Percentiles rank a stretch among this genome's conserved stretches.
phyloP scores from a whole-genome alignment of 2,888 invertebrate genomes.

The Stenoptilia bipunctidactyla region DNA sequence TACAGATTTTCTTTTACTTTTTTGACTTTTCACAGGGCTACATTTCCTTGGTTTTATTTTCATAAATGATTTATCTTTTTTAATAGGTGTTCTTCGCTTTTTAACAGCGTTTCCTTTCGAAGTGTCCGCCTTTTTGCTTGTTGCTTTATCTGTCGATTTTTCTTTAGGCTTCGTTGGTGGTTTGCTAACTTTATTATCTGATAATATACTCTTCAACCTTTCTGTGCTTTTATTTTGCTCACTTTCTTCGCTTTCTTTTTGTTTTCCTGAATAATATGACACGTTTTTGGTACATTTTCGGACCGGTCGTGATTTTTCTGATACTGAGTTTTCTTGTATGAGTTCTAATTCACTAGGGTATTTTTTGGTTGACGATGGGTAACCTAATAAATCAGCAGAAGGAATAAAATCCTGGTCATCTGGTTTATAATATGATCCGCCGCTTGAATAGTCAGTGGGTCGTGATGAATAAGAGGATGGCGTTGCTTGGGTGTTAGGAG shows the following conservation, averaged over 20 bases:
- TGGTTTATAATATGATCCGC: slow-evolving; percentile 74
- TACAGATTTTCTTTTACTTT: neutral
- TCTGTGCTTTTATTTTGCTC: neutral
- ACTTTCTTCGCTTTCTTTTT: neutral
- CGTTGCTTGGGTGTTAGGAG: slow-evolving; percentile 42
- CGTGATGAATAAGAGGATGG: slow-evolving; percentile 57
- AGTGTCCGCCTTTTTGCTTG: slow-evolving; percentile 1
- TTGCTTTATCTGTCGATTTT: slow-evolving; percentile 17
- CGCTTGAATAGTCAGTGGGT: slow-evolving; percentile 73
- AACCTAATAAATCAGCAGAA: slow-evolving; percentile 32
- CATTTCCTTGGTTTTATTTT: slow-evolving; percentile 22
- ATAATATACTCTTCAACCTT: slow-evolving; percentile 13
- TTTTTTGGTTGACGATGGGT: slow-evolving; percentile 28
- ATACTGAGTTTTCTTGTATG: slow-evolving; percentile 15
- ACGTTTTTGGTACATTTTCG: slow-evolving; percentile 58
- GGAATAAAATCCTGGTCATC: slow-evolving; percentile 69
- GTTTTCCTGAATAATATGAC: slow-evolving; percentile 32
- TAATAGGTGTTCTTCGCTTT: slow-evolving; percentile 35
- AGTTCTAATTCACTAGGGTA: slow-evolving; percentile 17
- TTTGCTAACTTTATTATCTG: too few species aligned
- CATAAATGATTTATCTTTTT: slow-evolving; percentile 39
- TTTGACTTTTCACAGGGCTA: neutral
- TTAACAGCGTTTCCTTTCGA: slow-evolving; percentile 18
- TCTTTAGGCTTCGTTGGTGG: slow-evolving; percentile 18
- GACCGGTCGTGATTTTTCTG: slow-evolving; percentile 34